Conservation (phyloP, 2,888 invertebrate species). For the Ischnus inquisitorius region DNA sequence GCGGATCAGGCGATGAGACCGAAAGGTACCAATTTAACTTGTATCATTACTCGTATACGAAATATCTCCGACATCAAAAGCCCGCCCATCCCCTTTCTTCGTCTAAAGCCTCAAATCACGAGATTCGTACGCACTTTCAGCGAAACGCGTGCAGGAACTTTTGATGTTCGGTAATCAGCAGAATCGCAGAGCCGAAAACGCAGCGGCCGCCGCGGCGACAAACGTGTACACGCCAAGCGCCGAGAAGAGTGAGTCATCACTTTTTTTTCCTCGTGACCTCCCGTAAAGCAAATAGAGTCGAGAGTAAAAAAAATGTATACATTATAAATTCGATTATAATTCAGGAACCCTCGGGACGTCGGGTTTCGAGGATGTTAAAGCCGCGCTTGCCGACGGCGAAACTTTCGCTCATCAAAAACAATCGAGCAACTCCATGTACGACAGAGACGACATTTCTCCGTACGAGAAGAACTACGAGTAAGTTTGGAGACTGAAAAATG, state of each 20-base stretch:
- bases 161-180: constrained; percentile 85
- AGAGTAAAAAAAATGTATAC: background rate
- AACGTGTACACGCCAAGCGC: constrained; percentile 72
- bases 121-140: constrained; percentile 72
- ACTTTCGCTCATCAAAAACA: constrained; percentile 72
- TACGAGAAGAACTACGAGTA: constrained; percentile 80
- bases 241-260: constrained; percentile 79
- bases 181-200: constrained; percentile 77
- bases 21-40: constrained; percentile 77
- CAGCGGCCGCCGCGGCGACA: constrained; percentile 66
- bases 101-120: background rate
- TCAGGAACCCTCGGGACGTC: constrained; percentile 79
- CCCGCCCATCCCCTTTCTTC: background rate
- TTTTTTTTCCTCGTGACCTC: constrained; percentile 15
- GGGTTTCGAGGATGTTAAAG: constrained; percentile 78
- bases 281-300: background rate
- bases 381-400: constrained; percentile 74
- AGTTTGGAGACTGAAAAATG: constrained; percentile 57
- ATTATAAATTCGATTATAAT: constrained; percentile 2
- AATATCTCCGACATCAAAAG: background rate
- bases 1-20: constrained; percentile 79
- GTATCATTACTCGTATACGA: background rate
- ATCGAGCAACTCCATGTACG: constrained; percentile 71
- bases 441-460: constrained; percentile 72
- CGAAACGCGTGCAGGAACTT: constrained; percentile 84